A percentile compares a stretch with the other conserved stretches of the same genome.
Conservation (phyloP, 2,797 vertebrate species). For the Sebastiscus albofasciatus region DNA sequence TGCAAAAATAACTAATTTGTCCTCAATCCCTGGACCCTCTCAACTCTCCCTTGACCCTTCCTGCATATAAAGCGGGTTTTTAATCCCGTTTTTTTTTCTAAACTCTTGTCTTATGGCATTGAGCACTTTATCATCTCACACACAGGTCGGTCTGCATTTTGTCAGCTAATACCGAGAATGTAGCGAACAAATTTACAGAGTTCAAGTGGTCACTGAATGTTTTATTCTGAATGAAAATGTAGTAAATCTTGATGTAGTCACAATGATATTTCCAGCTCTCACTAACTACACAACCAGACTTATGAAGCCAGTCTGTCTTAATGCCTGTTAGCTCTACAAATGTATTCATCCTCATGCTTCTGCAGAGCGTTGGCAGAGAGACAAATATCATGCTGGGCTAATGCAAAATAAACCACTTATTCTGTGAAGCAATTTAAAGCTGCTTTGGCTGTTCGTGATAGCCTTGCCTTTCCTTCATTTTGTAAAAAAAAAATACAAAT, state of each 20-base stretch:
- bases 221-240: constrained; percentile 23
- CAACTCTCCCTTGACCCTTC: background rate
- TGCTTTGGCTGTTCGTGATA: background rate
- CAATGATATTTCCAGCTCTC: constrained; percentile 2
- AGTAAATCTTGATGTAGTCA: constrained; percentile 13
- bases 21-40: background rate
- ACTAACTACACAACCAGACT: constrained; percentile 18
- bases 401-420: constrained; percentile 18
- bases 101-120: background rate
- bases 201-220: constrained; percentile 6
- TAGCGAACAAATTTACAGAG: background rate
- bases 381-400: constrained; percentile 7
- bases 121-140: background rate
- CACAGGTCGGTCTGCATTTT: constrained; percentile 1
- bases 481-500: background rate
- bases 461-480: background rate
- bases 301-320: background rate
- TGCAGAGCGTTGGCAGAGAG: constrained; percentile 32
- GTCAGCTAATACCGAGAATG: background rate
- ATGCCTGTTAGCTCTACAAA: constrained; percentile 24
- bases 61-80: constrained; percentile 9
- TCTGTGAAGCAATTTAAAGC: background rate
- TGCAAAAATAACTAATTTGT: constrained; percentile 2
- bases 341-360: constrained; percentile 36
- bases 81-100: background rate